Evolutionary conservation across 2,113 vertebrate species (phyloP), one percentile per base, ranked within the genome.

Genomic region (Acanthochromis polyacanthus): DNA sequence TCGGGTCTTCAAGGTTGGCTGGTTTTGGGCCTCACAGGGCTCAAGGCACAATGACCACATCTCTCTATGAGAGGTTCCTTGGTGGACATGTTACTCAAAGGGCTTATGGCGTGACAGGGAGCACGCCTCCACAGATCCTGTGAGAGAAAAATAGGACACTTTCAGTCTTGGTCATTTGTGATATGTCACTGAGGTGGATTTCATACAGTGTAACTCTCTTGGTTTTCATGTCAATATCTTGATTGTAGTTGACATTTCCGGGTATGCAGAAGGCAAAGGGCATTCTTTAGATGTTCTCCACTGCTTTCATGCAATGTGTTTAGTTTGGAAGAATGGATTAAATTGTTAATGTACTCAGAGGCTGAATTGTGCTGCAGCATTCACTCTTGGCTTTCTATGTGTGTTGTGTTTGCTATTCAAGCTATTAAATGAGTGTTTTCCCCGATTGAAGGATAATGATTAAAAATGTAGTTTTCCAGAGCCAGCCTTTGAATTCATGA

Each of bases 1-100:
- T 71, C 10, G 28, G 81, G 78, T 91, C 84, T 89, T 87, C 79
- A 78, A 77, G 92, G 92, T 87, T 89, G 91, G 83, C 84, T 90
- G 91, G 36, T 80, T 90, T 68, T 70, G 82, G 84, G 85, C 84
- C 86, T 86, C 82, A 86, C 59, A 53, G 85, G 79, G 75, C 82
- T 83, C 59, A 53, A 45, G 74, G 72, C 79, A 92, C 88, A 91
- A 92, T 89, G 90, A 87, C 81, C 79, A 75, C 77, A 60, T 84
- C 87, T 89, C 84, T 86, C 63, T 75, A 78, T 82, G 81, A 87
- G 84, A 22, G 10, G 51, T 73, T 59, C 76, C 61, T 69, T 69
- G 77, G 67, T 78, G 81, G 83, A 85, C 62, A 40, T 82, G 73
- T 72, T 89, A 86, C 87, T 92, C 80, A 89, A 85, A 91, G 73